Conservation (phyloP, 2,797 vertebrate genomes). For the Psittacula echo region DNA sequence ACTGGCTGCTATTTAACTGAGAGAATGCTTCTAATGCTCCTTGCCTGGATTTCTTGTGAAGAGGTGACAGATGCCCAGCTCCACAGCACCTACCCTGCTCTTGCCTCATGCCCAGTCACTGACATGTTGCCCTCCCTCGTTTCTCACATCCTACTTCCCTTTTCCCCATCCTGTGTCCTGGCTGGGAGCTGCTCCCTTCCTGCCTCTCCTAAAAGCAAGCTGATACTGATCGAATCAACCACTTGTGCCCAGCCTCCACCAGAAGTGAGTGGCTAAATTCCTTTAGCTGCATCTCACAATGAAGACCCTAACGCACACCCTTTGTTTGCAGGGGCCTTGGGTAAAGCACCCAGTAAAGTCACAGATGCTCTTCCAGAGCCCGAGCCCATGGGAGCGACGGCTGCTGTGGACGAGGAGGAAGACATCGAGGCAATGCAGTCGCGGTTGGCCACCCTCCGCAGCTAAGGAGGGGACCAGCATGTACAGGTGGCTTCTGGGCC, state of each 20-base stretch:
- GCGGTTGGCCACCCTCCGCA: slow-evolving; percentile 90
- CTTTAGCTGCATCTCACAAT: not conserved
- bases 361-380: slow-evolving; percentile 91
- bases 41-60: not conserved
- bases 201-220: not conserved
- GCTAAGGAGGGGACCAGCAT: slow-evolving; percentile 75
- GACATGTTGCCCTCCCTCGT: not conserved
- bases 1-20: not conserved
- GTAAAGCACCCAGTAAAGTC: slow-evolving; percentile 97
- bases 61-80: not conserved
- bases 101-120: accelerated
- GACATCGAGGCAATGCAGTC: slow-evolving; percentile 98
- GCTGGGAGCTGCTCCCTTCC: not conserved
- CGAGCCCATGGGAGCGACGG: slow-evolving; percentile 81
- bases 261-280: accelerated
- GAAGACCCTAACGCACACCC: accelerated
- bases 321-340: slow-evolving; percentile 87
- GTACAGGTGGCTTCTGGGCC: not conserved
- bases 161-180: not conserved
- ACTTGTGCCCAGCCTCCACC: not conserved
- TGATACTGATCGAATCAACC: not conserved
- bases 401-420: slow-evolving; percentile 86
- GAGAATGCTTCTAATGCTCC: not conserved
- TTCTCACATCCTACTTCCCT: not conserved
- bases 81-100: not conserved